Evolutionary conservation across 2,113 vertebrate species (phyloP).

Genomic region (Motacilla tschutschensis): DNA sequence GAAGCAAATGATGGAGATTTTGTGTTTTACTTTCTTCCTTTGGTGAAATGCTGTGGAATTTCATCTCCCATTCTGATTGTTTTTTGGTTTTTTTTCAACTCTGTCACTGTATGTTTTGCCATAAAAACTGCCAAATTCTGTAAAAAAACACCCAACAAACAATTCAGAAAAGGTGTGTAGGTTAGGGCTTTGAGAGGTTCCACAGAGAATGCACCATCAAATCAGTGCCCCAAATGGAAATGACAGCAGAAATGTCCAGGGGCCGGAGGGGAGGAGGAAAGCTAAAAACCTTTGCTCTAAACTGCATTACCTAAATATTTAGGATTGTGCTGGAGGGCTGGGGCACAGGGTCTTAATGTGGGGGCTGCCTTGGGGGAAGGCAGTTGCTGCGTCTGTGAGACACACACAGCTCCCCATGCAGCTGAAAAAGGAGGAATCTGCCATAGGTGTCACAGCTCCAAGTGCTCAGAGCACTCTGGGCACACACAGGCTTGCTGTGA

Average conservation of each 20-base stretch:
- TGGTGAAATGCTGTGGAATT: background rate
- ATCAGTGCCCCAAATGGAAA: background rate
- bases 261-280: background rate
- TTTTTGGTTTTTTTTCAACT: background rate
- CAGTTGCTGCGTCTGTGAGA: background rate
- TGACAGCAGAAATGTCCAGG: conserved; percentile 35
- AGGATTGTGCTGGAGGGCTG: background rate
- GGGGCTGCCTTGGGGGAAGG: background rate
- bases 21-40: background rate
- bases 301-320: background rate
- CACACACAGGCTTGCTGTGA: background rate
- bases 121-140: background rate
- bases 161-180: background rate
- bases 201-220: background rate
- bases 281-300: background rate
- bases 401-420: background rate
- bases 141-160: background rate
- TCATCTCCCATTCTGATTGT: background rate
- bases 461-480: background rate
- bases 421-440: background rate
- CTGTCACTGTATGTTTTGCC: background rate
- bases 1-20: background rate
- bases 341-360: background rate
- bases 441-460: background rate
- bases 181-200: background rate